phyloP scores from a whole-genome alignment of 2,888 invertebrate genomes.

The Strigamia crassipes region DNA sequence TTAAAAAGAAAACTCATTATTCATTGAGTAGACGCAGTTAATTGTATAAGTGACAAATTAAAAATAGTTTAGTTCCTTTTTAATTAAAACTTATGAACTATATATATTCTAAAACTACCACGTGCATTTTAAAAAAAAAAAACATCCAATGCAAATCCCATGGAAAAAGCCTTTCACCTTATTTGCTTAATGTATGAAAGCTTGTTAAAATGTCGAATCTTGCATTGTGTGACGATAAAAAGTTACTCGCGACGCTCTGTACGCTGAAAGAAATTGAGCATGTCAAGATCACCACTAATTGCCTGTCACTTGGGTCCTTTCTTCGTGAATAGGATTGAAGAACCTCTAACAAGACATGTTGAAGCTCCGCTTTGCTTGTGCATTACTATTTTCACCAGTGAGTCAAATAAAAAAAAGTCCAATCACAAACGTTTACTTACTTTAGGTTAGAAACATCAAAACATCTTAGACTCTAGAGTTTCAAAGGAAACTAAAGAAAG shows the following conservation, averaged over 20 bases:
- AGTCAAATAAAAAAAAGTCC: neutral
- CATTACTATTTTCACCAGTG: neutral
- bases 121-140: neutral
- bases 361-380: constrained; percentile 19
- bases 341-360: constrained; percentile 36
- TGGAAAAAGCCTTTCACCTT: neutral
- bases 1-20: constrained; percentile 42
- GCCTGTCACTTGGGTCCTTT: constrained; percentile 35
- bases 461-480: too few relatives aligned
- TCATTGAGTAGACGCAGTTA: constrained; percentile 33
- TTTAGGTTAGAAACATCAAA: too few relatives aligned
- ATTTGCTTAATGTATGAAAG: neutral
- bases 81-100: constrained; percentile 31
- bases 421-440: neutral
- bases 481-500: too few relatives aligned
- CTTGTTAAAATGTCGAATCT: constrained; percentile 10
- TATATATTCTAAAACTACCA: neutral
- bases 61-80: constrained; percentile 37
- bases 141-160: neutral
- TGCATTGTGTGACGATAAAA: constrained; percentile 15
- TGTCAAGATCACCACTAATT: constrained; percentile 35
- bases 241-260: neutral
- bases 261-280: constrained; percentile 24
- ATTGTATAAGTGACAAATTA: constrained; percentile 42
- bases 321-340: neutral